A percentile compares a stretch with the other conserved stretches of the same genome.
Conservation (phyloP, 2,888 invertebrate species). For the Cheilosia urbana region DNA sequence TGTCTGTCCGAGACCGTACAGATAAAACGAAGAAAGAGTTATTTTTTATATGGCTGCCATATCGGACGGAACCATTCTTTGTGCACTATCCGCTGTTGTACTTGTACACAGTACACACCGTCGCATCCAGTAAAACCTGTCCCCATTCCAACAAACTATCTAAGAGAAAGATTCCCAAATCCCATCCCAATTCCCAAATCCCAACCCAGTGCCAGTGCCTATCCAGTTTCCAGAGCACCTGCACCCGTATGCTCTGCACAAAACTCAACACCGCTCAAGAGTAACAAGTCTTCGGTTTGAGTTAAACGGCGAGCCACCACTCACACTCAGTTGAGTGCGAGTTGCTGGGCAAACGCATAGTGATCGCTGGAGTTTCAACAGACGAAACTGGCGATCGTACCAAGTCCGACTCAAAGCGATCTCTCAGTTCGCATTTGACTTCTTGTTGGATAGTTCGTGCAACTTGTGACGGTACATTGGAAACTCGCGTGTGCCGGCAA, state of each 20-base stretch:
- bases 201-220: conserved; percentile 24
- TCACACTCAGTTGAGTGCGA: conserved; percentile 28
- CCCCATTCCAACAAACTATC: conserved; percentile 35
- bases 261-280: conserved; percentile 44
- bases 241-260: neutral
- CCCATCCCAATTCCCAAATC: too few species aligned
- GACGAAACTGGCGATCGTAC: conserved; percentile 27
- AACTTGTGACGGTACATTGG: conserved; percentile 27
- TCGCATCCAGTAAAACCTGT: conserved; percentile 64
- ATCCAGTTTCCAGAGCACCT: neutral
- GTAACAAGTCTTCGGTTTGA: conserved; percentile 21
- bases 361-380: too few species aligned
- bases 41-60: conserved; percentile 56
- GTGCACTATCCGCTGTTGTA: conserved; percentile 61
- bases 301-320: conserved; percentile 8
- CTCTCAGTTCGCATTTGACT: conserved; percentile 63
- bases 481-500: conserved; percentile 23
- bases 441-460: conserved; percentile 48
- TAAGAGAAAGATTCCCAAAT: conserved; percentile 37
- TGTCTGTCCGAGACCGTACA: conserved; percentile 44
- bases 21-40: conserved; percentile 65
- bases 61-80: conserved; percentile 60
- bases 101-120: neutral
- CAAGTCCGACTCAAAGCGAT: conserved; percentile 50
- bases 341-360: neutral